Base-by-base conservation (phyloP, 2,113 vertebrate genomes). In the Takifugu bimaculatus region DNA sequence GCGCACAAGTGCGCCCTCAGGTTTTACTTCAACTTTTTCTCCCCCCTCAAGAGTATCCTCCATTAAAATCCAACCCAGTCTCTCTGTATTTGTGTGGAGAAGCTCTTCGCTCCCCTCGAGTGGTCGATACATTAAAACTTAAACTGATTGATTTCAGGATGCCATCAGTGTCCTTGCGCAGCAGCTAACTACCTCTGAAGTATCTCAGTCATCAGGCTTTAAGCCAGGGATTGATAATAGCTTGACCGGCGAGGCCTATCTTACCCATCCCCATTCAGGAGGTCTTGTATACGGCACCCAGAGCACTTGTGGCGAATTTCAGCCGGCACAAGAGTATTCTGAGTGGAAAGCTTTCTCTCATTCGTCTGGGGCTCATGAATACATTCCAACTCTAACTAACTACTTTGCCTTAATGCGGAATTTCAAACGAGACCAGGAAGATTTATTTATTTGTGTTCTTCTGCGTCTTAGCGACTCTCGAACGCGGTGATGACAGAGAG, bases 141-240 rank as follows among this genome's bases (percentile, higher is more conserved):
- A 89, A 91, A 91, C 88, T 86, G 90, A 91, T 90, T 89, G 90
- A 91, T 92, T 89, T 81, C 78, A 88, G 89, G 84, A 91, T 79
- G 82, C 80, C 87, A 83, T 85, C 87, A 79, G 88, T 84, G 85
- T 90, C 83, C 89, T 89, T 67, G 77, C 77, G 54, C 66, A 45
- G 83, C 81, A 50, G 78, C 80, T 87, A 86, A 85, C 87, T 78
- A 86, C 83, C 84, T 89, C 72, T 92, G 84, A 90, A 92, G 91
- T 90, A 89, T 83, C 80, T 83, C 77, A 82, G 87, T 91, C 88
- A 89, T 91, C 88, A 86, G 63, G 87, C 89, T 88, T 85, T 81
- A 77, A 85, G 84, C 86, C 86, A 72, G 75, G 82, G 82, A 87
- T 87, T 90, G 86, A 91, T 92, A 91, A 91, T 91, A 90, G 90